Base-by-base conservation (phyloP, 2,888 invertebrate genomes). In the Papilio gigon region DNA sequence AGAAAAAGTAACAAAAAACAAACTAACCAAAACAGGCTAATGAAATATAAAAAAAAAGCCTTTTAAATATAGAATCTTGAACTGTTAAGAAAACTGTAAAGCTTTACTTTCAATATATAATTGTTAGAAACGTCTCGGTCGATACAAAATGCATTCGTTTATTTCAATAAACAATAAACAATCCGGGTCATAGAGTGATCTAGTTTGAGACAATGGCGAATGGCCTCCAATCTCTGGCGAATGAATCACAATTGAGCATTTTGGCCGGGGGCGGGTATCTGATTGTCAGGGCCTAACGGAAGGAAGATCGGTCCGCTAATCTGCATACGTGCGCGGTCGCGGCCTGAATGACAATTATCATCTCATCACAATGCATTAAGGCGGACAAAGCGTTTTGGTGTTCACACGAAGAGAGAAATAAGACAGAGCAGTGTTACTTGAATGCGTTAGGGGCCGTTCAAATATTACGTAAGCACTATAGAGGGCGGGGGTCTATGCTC, bases 221-320 rank as follows among this genome's bases (percentile, higher is more conserved):
- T 53, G 42, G 53, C 61, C 22, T 44, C 53, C 61, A 65, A 65
- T 65, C 69, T 61, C 67, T 65, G 30, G 14, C 25, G 33, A 69
- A 69, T 69, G 69, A 69, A 69, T 69, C 69, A 69, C 69, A 59
- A 60, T 53, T 65, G 20, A 81, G 81, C 80, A 81, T 83, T 85
- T 80, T 71, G 78, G 80, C 79, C 75, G 71, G 60, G 71, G 70
- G 67, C 70, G 73, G 72, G 71, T 76, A 71, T 68, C 72, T 75
- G 59, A 35, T 73, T 78, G 78, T 78, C 74, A 75, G 76, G 77
- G 74, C 82, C 80, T 86, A 89, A 87, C 88, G 89, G 89, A 89
- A 89, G 89, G 89, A 89, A 89, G 83, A 79, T 65, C 67, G 76
- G 75, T 74, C 72, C 74, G 74, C 75, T 76, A 74, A 74, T 75